A percentile compares a stretch with the other conserved stretches of the same genome.
phyloP scores from a whole-genome alignment of 2,113 vertebrate species.

The Hemichromis elongatus region DNA sequence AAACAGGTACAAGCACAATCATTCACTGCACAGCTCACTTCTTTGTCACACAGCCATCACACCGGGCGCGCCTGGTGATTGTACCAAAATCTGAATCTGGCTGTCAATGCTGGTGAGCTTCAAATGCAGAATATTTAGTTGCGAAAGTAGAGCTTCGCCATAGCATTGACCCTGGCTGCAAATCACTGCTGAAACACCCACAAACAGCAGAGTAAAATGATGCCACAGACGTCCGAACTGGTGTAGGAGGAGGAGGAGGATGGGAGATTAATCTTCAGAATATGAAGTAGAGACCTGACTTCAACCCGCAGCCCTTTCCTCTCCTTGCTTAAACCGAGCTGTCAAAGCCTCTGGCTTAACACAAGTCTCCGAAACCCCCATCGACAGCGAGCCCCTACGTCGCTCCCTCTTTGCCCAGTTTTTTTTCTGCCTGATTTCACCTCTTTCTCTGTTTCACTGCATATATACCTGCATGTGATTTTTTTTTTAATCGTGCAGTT shows the following conservation, averaged over 20 bases:
- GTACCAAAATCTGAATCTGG: neutral
- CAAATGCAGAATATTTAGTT: conserved; percentile 22
- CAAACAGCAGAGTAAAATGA: conserved; percentile 33
- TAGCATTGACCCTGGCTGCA: neutral
- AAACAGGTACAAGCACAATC: neutral
- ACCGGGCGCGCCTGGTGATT: neutral
- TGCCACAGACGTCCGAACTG: conserved; percentile 40
- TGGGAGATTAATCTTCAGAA: conserved; percentile 52
- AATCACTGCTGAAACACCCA: conserved; percentile 39
- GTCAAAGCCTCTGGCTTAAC: conserved; percentile 55
- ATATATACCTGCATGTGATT: neutral
- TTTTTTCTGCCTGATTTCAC: neutral
- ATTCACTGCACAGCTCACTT: neutral
- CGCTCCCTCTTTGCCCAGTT: neutral
- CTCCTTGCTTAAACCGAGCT: conserved; percentile 50
- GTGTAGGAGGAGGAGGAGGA: conserved; percentile 44
- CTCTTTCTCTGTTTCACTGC: neutral
- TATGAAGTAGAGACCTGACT: conserved; percentile 57
- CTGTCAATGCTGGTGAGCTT: neutral
- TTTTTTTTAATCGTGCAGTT: neutral
- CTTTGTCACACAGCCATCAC: neutral
- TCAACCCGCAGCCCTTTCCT: conserved; percentile 45
- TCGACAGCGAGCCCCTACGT: conserved; percentile 35
- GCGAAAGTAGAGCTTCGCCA: neutral
- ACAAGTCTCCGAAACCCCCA: conserved; percentile 39